These are phyloP conservation scores for Thryonomys swinderianus DNA, from an alignment of 2,113 vertebrate species.

Conservation along the genomic window DNA sequence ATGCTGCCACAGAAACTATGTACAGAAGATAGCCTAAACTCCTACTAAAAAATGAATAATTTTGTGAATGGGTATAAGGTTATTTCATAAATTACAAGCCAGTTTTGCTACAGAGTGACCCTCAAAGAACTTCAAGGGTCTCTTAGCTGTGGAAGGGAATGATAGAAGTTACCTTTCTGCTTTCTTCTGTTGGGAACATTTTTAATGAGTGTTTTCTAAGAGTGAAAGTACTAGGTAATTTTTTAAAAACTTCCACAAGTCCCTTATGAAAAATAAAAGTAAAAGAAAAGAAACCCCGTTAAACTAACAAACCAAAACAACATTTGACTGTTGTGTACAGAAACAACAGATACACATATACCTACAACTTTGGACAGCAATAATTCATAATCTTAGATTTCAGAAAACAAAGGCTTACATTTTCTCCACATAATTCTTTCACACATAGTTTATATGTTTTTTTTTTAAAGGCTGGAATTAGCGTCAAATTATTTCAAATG, in stretches of 20 bases:
- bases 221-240: conserved; percentile 50
- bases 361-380: not conserved
- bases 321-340: not conserved
- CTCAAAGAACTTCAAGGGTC: conserved; percentile 77
- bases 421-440: conserved; percentile 43
- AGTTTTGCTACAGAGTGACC: conserved; percentile 62
- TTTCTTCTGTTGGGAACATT: conserved; percentile 66
- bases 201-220: conserved; percentile 66
- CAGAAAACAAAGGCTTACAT: not conserved
- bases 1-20: conserved; percentile 86
- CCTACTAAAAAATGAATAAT: conserved; percentile 85
- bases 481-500: conserved; percentile 47
- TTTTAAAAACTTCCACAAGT: not conserved
- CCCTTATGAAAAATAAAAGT: not conserved
- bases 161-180: conserved; percentile 80
- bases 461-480: conserved; percentile 52
- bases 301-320: not conserved
- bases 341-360: conserved; percentile 43
- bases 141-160: conserved; percentile 71
- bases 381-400: conserved; percentile 11
- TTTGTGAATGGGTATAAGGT: conserved; percentile 82
- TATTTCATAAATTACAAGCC: conserved; percentile 67
- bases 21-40: conserved; percentile 86
- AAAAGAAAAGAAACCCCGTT: not conserved
- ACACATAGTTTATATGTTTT: conserved; percentile 33